Conservation (phyloP, 2,113 vertebrate genomes). For the Lamprotornis superbus region DNA sequence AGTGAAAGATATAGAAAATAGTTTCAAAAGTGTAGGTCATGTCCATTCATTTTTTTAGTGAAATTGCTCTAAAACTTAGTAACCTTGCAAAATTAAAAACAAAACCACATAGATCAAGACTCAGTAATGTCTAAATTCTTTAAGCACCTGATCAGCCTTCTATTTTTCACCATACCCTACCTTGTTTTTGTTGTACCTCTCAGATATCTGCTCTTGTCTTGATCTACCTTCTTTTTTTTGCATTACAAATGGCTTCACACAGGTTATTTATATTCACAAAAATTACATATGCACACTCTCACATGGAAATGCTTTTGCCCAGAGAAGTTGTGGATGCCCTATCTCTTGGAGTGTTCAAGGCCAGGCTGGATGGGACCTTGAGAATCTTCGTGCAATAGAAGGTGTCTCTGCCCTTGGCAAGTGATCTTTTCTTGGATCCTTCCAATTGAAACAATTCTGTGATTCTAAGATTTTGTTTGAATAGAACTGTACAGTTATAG, state of each 20-base stretch:
- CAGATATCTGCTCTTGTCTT: not conserved
- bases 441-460: not conserved
- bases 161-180: not conserved
- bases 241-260: not conserved
- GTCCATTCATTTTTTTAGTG: not conserved
- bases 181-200: not conserved
- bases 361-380: not conserved
- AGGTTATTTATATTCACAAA: not conserved
- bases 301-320: not conserved
- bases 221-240: not conserved
- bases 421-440: not conserved
- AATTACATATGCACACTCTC: not conserved
- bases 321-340: not conserved
- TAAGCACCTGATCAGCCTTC: not conserved
- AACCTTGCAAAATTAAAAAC: not conserved
- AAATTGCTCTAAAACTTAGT: not conserved
- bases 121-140: not conserved
- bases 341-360: not conserved
- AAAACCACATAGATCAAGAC: not conserved
- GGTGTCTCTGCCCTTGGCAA: not conserved
- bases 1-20: not conserved
- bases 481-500: not conserved
- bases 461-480: not conserved
- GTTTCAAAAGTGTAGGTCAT: not conserved
- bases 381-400: not conserved